Percentiles rank a stretch among this genome's conserved stretches.
Evolutionary conservation across 2,113 vertebrate species (phyloP).

Genomic region (Glaucidium brasilianum): DNA sequence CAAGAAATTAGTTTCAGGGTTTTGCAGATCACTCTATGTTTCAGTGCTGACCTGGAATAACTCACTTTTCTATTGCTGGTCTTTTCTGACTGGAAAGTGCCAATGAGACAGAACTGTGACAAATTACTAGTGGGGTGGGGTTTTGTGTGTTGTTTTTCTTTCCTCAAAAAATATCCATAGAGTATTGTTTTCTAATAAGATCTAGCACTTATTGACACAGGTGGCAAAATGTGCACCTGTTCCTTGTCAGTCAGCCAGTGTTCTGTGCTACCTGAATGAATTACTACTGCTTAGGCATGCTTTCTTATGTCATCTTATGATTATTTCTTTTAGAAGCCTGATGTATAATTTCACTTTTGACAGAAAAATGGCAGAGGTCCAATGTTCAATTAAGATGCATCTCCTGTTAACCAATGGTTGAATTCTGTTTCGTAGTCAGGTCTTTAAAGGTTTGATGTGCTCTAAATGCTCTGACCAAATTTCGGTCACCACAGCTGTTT

Average conservation of each 20-base stretch:
- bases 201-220: background rate
- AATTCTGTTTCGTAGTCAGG: background rate
- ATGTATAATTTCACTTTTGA: slow-evolving; percentile 30
- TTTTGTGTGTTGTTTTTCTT: background rate
- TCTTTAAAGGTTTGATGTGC: background rate
- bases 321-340: background rate
- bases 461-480: background rate
- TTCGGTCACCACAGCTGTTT: slow-evolving; percentile 3
- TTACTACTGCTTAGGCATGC: background rate
- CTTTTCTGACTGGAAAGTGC: background rate
- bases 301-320: background rate
- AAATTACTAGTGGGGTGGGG: background rate
- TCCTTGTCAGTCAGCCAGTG: background rate
- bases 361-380: slow-evolving; percentile 32
- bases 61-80: background rate
- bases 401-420: slow-evolving; percentile 35
- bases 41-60: background rate
- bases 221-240: background rate
- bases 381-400: slow-evolving; percentile 41
- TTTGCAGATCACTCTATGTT: background rate
- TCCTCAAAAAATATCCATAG: background rate
- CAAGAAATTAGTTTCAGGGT: background rate
- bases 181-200: background rate
- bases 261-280: background rate
- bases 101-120: background rate